Percentiles rank a stretch among this genome's conserved stretches.
phyloP scores from a whole-genome alignment of 2,888 invertebrate genomes.

The Iphiclides podalirius region DNA sequence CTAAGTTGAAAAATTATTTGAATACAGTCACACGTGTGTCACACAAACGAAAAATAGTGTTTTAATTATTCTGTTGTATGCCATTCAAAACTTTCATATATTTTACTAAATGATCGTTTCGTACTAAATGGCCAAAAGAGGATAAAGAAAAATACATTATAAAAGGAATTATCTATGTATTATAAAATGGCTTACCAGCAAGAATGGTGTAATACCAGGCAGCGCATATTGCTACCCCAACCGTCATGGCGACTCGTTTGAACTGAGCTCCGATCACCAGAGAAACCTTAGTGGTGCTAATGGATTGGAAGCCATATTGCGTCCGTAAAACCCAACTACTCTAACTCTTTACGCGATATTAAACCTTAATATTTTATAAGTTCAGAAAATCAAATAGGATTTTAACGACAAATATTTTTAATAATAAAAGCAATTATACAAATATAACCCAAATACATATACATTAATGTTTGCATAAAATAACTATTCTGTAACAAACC shows the following conservation, averaged over 20 bases:
- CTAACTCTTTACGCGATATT: not conserved
- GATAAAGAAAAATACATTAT: too few species aligned
- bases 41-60: too few species aligned
- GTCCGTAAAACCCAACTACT: conserved; percentile 26
- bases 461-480: not conserved
- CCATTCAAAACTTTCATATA: too few species aligned
- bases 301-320: conserved; percentile 65
- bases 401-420: too few species aligned
- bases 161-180: too few species aligned
- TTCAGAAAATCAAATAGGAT: too few species aligned
- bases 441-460: not conserved
- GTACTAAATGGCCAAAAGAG: too few species aligned
- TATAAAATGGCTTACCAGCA: conserved; percentile 55
- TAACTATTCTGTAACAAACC: not conserved
- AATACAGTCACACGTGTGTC: too few species aligned
- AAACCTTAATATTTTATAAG: not conserved
- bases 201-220: conserved; percentile 73
- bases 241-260: conserved; percentile 53
- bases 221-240: conserved; percentile 57
- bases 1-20: too few species aligned
- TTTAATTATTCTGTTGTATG: too few species aligned
- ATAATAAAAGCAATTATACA: not conserved
- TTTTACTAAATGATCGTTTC: too few species aligned
- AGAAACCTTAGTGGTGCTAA: conserved; percentile 51
- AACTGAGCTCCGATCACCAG: conserved; percentile 37